These are phyloP conservation scores for Lutraria rhynchaena DNA, from an alignment of 1,140 invertebrate genomes.

Conservation along the genomic window DNA sequence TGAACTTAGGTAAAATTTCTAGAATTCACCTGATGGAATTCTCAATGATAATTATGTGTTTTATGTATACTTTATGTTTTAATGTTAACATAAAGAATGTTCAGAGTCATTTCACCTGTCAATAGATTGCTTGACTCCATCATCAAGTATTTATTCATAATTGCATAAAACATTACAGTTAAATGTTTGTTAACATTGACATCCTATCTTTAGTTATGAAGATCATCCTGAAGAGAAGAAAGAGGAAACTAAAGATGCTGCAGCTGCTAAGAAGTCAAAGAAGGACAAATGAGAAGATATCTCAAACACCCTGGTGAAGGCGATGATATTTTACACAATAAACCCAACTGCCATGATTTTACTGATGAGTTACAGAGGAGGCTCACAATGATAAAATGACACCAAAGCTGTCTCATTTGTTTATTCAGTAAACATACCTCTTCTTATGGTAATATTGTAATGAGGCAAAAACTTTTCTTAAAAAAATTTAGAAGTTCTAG, in stretches of 20 bases:
- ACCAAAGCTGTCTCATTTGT: too few relatives aligned
- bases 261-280: slow-evolving; percentile 60
- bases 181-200: too few relatives aligned
- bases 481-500: too few relatives aligned
- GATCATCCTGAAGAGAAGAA: slow-evolving; percentile 70
- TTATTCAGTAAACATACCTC: too few relatives aligned
- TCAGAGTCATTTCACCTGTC: neutral
- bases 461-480: too few relatives aligned
- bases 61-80: neutral
- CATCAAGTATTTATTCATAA: neutral
- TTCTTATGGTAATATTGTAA: too few relatives aligned
- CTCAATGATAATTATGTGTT: neutral
- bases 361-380: too few relatives aligned
- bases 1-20: too few relatives aligned
- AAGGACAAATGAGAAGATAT: slow-evolving; percentile 51
- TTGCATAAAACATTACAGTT: neutral
- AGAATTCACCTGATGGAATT: neutral
- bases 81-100: neutral
- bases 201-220: slow-evolving; percentile 72
- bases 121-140: neutral
- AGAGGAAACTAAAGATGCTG: slow-evolving; percentile 55
- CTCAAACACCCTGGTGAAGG: too few relatives aligned
- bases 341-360: too few relatives aligned
- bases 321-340: too few relatives aligned
- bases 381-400: too few relatives aligned